Evolutionary conservation across 2,888 invertebrate species (phyloP).

Genomic region (Drosophila putrida): DNA sequence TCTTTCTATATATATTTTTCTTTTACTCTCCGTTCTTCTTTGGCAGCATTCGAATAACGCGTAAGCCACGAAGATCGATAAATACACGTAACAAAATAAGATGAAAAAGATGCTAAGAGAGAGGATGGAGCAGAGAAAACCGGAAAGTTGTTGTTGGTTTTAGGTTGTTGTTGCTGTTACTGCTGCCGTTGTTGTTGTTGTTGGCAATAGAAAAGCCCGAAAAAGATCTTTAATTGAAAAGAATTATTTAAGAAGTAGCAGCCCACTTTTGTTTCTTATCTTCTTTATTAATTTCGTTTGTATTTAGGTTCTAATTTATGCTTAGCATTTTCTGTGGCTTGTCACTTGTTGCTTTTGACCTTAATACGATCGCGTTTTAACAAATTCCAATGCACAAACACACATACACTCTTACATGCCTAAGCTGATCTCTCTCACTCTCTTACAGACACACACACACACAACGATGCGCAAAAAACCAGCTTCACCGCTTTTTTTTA

Average conservation of each 20-base stretch:
- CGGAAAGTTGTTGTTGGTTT: conserved; percentile 67
- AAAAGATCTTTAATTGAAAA: conserved; percentile 38
- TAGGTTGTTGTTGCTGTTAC: conserved; percentile 28
- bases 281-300: conserved; percentile 24
- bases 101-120: conserved; percentile 36
- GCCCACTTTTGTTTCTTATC: conserved; percentile 16
- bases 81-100: conserved; percentile 61
- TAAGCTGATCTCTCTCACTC: conserved; percentile 22
- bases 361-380: conserved; percentile 66
- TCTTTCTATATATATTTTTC: conserved; percentile 1
- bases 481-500: conserved; percentile 58
- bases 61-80: conserved; percentile 74
- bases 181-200: conserved; percentile 28
- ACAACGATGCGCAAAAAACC: conserved; percentile 66
- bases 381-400: conserved; percentile 73
- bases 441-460: conserved; percentile 32
- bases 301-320: conserved; percentile 57
- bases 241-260: conserved; percentile 35
- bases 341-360: conserved; percentile 77
- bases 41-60: conserved; percentile 47
- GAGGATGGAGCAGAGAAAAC: conserved; percentile 62
- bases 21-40: conserved; percentile 28
- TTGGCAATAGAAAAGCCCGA: conserved; percentile 32
- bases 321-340: conserved; percentile 55
- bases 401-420: conserved; percentile 36